A percentile compares a stretch with the other conserved stretches of the same genome.
Conservation (phyloP, 1,140 invertebrate genomes). For the Diachasma alloeum region DNA sequence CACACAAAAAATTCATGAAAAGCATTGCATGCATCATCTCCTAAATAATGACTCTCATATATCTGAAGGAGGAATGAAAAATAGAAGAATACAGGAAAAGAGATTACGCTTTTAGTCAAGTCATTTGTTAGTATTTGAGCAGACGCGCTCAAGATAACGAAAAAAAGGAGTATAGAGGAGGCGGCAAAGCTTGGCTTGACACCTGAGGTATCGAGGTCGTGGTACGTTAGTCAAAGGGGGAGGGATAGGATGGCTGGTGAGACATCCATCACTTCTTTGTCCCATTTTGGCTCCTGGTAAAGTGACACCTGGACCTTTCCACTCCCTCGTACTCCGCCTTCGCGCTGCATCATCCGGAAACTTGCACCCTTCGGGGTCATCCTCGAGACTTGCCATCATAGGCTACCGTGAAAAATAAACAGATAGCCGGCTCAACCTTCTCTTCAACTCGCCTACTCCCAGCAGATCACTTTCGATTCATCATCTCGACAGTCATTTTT, state of each 20-base stretch:
- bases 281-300: slow-evolving; percentile 22
- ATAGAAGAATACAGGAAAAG: not conserved
- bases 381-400: not conserved
- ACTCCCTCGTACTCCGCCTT: slow-evolving; percentile 26
- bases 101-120: not conserved
- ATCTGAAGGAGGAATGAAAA: not conserved
- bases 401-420: slow-evolving; percentile 34
- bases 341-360: slow-evolving; percentile 29
- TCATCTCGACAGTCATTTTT: not conserved
- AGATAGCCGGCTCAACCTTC: not conserved
- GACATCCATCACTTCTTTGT: slow-evolving; percentile 54
- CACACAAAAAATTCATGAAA: not conserved
- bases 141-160: slow-evolving; percentile 36
- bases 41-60: not conserved
- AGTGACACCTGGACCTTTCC: slow-evolving; percentile 52
- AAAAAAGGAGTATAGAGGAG: not conserved
- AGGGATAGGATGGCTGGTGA: slow-evolving; percentile 30
- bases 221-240: slow-evolving; percentile 43
- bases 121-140: not conserved
- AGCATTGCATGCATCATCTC: not conserved
- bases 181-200: slow-evolving; percentile 47
- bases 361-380: not conserved
- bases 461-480: not conserved
- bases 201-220: slow-evolving; percentile 48
- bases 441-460: not conserved